Evolutionary conservation across 2,113 vertebrate species (phyloP).

Genomic region (Halichoerus grypus): DNA sequence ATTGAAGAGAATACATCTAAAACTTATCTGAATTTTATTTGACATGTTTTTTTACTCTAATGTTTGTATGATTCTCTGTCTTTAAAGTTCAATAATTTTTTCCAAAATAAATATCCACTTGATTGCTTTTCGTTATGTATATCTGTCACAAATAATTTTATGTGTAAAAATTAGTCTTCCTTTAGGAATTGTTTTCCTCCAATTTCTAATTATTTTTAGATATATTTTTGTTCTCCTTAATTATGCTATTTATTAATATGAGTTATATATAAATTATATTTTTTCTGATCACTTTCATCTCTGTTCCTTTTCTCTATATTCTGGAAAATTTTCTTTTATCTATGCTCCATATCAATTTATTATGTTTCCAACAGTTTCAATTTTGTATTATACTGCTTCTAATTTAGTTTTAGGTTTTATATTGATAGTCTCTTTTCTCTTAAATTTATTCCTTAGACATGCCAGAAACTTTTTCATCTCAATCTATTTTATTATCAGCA

Average conservation of each 20-base stretch:
- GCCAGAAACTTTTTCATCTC: not conserved
- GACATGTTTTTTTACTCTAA: not conserved
- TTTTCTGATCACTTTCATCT: not conserved
- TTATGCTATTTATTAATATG: not conserved
- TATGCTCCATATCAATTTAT: not conserved
- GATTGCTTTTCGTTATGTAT: not conserved
- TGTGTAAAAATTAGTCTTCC: not conserved
- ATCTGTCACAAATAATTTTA: not conserved
- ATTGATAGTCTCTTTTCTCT: not conserved
- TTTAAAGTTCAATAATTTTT: slow-evolving; percentile 24
- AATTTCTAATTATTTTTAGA: slow-evolving; percentile 36
- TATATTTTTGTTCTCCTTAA: slow-evolving; percentile 16
- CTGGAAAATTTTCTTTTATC: not conserved
- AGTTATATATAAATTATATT: slow-evolving; percentile 8
- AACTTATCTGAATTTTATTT: not conserved
- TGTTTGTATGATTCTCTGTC: not conserved
- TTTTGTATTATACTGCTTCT: not conserved
- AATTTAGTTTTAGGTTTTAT: slow-evolving; percentile 20
- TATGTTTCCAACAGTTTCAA: not conserved
- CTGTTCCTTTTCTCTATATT: slow-evolving; percentile 3
- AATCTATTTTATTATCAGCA: not conserved
- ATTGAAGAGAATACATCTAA: not conserved
- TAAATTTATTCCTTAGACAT: slow-evolving; percentile 41
- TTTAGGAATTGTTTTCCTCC: not conserved
- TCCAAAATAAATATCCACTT: not conserved